Evolutionary conservation across 2,888 invertebrate species (phyloP).

Genomic region (Perizoma flavofasciatum): DNA sequence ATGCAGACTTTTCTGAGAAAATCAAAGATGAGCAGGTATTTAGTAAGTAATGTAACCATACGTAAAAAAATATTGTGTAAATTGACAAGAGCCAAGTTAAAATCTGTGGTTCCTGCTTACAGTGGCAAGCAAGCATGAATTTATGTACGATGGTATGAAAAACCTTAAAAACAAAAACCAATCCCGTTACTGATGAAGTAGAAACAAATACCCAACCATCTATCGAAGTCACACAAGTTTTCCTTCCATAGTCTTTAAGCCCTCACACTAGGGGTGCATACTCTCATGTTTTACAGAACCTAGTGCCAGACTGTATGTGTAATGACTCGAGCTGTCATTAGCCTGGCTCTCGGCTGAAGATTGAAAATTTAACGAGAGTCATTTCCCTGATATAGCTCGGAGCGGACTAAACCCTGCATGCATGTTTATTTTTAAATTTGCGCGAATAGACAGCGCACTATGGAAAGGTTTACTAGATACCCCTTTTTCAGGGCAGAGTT

Average conservation of each 20-base stretch:
- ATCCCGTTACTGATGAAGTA: constrained; percentile 7
- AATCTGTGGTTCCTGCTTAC: too few relatives aligned
- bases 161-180: too few relatives aligned
- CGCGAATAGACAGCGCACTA: not conserved
- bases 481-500: too few relatives aligned
- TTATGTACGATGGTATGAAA: too few relatives aligned
- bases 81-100: too few relatives aligned
- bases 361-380: constrained; percentile 64
- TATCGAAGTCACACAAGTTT: constrained; percentile 7
- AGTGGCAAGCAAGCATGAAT: too few relatives aligned
- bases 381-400: constrained; percentile 47
- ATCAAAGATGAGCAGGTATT: too few relatives aligned
- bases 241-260: constrained; percentile 5
- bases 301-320: constrained; percentile 33
- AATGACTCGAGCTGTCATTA: constrained; percentile 57
- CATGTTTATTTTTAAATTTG: constrained; percentile 31
- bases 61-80: too few relatives aligned
- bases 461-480: too few relatives aligned
- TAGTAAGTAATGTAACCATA: too few relatives aligned
- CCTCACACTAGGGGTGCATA: constrained; percentile 17
- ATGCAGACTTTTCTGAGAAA: too few relatives aligned
- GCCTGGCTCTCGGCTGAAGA: constrained; percentile 46
- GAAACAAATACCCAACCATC: constrained; percentile 16
- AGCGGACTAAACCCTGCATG: constrained; percentile 16
- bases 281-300: constrained; percentile 6